phyloP scores from a whole-genome alignment of 2,113 vertebrate species.

The Myodes glareolus region DNA sequence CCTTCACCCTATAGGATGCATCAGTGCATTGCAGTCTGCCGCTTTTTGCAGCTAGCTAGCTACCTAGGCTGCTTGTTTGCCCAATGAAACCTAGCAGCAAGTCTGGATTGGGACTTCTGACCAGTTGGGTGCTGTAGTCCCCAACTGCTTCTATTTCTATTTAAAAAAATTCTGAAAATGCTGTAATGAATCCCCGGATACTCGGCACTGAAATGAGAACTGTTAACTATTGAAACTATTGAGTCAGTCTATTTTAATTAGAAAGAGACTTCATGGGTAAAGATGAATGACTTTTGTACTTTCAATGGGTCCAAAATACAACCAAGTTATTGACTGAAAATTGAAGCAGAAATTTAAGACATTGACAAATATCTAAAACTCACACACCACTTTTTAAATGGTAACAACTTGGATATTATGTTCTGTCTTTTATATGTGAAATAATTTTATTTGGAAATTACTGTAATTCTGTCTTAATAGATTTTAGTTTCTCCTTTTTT shows the following conservation, averaged over 20 bases:
- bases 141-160: not conserved
- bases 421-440: not conserved
- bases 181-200: not conserved
- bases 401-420: not conserved
- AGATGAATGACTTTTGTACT: not conserved
- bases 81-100: accelerated
- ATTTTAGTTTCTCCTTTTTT: not conserved
- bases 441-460: not conserved
- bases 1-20: no score
- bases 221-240: not conserved
- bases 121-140: accelerated
- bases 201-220: not conserved
- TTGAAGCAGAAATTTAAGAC: not conserved
- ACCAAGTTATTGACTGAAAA: not conserved
- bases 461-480: not conserved
- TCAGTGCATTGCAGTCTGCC: no score
- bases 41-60: not conserved
- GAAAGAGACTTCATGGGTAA: not conserved
- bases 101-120: not conserved
- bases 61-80: not conserved
- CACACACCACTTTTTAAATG: not conserved
- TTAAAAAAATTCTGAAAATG: not conserved
- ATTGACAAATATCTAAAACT: not conserved
- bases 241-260: not conserved
- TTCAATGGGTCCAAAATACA: not conserved